phyloP scores from a whole-genome alignment of 92 coral and sea anemone genomes.

The Desmophyllum pertusum region DNA sequence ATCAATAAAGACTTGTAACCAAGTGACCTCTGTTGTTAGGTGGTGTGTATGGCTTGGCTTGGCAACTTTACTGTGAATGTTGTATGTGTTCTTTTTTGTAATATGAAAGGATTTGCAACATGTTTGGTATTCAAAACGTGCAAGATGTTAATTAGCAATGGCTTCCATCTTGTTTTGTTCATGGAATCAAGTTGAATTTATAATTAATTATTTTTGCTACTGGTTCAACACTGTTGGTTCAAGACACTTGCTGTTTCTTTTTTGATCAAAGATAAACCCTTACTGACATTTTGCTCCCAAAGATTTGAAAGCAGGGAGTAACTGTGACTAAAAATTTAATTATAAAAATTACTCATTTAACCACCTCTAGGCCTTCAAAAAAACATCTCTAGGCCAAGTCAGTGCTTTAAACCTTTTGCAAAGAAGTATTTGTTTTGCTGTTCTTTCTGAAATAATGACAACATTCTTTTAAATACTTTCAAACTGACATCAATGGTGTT shows the following conservation, averaged over 20 bases:
- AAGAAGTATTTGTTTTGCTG: not conserved
- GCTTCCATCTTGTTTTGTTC: not conserved
- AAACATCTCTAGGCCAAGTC: not conserved
- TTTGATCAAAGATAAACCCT: not conserved
- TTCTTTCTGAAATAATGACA: not conserved
- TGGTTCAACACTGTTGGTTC: not conserved
- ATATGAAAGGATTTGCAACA: not conserved
- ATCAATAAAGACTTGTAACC: slow-evolving; percentile 15
- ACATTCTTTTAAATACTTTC: not conserved
- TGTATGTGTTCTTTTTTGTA: not conserved
- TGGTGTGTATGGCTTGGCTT: too few species aligned
- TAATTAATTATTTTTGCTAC: not conserved
- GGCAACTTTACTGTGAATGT: too few species aligned
- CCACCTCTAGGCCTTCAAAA: not conserved
- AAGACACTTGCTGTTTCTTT: not conserved
- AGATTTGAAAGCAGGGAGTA: not conserved
- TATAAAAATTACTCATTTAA: not conserved
- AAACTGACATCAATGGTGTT: not conserved
- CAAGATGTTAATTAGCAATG: not conserved
- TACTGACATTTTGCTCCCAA: not conserved
- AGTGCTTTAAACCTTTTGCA: not conserved
- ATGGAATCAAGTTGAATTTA: not conserved
- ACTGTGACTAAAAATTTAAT: not conserved
- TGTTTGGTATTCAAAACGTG: not conserved
- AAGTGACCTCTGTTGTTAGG: slow-evolving; percentile 1